A percentile compares a stretch with the other conserved stretches of the same genome.
Evolutionary conservation across 2,888 invertebrate genomes (phyloP).

Genomic region (Agrotis ipsilon): DNA sequence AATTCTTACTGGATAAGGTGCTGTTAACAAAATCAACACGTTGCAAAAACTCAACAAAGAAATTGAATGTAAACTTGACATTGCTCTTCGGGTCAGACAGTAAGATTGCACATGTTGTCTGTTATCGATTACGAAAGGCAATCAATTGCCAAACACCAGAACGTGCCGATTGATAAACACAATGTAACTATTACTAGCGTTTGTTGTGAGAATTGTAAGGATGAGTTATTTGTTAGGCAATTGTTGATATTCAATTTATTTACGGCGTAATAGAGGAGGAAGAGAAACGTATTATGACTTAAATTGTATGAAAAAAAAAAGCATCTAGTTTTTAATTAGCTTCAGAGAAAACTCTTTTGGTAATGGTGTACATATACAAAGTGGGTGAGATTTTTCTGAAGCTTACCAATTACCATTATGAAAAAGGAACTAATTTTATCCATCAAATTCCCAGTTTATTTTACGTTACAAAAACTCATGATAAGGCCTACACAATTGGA

Average conservation of each 20-base stretch:
- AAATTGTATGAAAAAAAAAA: too few relatives aligned
- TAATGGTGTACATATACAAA: too few relatives aligned
- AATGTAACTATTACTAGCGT: constrained; percentile 46
- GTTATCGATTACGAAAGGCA: constrained; percentile 55
- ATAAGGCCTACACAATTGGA: too few relatives aligned
- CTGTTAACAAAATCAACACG: not conserved
- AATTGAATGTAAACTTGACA: constrained; percentile 68
- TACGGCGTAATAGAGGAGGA: too few relatives aligned
- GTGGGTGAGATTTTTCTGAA: too few relatives aligned
- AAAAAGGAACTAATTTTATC: too few relatives aligned
- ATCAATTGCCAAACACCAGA: constrained; percentile 58
- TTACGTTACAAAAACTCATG: too few relatives aligned
- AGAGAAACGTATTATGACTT: too few relatives aligned
- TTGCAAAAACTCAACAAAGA: constrained; percentile 8
- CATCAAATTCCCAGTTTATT: too few relatives aligned
- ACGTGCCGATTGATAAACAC: constrained; percentile 60
- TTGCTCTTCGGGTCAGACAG: constrained; percentile 67
- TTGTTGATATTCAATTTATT: not conserved
- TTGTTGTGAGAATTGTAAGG: constrained; percentile 17
- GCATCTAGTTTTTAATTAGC: too few relatives aligned
- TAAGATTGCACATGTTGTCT: constrained; percentile 52
- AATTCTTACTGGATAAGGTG: not conserved
- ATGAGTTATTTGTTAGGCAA: constrained; percentile 39
- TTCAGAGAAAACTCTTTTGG: too few relatives aligned
- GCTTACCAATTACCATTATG: too few relatives aligned